Percentiles rank a stretch among this genome's conserved stretches.
Conservation (phyloP, 2,113 vertebrate species). For the Pithys albifrons region DNA sequence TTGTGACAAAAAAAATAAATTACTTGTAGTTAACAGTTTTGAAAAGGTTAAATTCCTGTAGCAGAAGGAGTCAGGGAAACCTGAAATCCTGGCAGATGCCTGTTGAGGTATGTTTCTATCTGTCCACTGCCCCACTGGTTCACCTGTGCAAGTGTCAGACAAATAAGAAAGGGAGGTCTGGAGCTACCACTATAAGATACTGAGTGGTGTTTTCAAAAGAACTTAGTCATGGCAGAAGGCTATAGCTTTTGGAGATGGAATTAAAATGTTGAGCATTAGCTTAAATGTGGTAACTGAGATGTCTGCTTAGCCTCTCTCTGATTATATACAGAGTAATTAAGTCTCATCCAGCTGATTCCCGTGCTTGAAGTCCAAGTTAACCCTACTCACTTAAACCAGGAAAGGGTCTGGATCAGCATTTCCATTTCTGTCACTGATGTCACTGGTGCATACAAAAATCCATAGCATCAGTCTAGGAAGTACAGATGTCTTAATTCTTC, state of each 20-base stretch:
- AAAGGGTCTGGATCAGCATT: neutral
- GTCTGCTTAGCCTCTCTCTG: neutral
- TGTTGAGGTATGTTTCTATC: neutral
- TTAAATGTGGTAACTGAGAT: neutral
- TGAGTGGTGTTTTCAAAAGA: neutral
- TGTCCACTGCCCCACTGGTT: neutral
- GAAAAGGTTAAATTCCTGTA: neutral
- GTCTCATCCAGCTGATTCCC: neutral
- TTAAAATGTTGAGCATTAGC: neutral
- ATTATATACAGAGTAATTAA: neutral
- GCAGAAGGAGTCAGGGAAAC: neutral
- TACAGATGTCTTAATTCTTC: neutral
- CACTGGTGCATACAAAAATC: neutral
- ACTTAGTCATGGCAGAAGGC: neutral
- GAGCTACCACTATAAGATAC: neutral
- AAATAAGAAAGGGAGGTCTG: neutral
- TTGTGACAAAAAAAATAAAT: neutral
- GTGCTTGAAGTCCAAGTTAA: neutral
- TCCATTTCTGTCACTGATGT: neutral
- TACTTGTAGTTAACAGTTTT: neutral
- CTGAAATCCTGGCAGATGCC: neutral
- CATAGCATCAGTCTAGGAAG: neutral
- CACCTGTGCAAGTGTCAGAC: neutral
- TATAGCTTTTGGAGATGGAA: neutral
- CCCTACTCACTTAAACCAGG: neutral